Evolutionary conservation across 2,113 vertebrate genomes (phyloP).

Genomic region (Lophotis ruficrista): DNA sequence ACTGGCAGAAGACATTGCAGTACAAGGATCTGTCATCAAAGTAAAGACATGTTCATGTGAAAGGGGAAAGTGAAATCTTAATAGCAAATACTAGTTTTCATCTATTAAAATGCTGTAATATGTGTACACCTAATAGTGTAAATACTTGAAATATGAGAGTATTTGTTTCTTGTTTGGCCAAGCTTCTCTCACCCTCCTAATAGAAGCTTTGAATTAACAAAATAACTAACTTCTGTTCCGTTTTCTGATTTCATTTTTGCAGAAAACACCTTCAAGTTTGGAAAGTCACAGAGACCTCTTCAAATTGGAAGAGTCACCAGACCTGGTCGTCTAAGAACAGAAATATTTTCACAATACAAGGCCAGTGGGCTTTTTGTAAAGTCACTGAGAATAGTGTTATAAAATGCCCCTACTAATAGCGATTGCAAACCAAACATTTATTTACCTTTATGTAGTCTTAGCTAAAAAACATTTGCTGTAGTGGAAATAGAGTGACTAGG

Average conservation of each 20-base stretch:
- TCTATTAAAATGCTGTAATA: neutral
- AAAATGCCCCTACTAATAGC: neutral
- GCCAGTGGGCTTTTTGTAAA: neutral
- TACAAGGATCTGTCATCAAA: neutral
- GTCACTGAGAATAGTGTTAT: neutral
- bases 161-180: neutral
- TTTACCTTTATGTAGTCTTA: neutral
- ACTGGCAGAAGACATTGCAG: neutral
- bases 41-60: neutral
- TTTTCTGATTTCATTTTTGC: neutral
- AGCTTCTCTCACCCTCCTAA: neutral
- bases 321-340: neutral
- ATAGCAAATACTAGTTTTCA: constrained; percentile 29
- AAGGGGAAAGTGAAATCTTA: constrained; percentile 25
- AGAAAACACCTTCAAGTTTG: neutral
- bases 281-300: too few species aligned
- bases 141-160: neutral
- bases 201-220: constrained; percentile 12
- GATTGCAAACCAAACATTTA: neutral
- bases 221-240: neutral
- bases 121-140: neutral
- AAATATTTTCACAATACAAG: neutral
- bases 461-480: neutral
- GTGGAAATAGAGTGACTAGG: neutral
- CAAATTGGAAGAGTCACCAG: too few species aligned